Percentiles rank a stretch among this genome's conserved stretches.
Conservation (phyloP, 2,797 vertebrate genomes). For the Remorina albescens region DNA sequence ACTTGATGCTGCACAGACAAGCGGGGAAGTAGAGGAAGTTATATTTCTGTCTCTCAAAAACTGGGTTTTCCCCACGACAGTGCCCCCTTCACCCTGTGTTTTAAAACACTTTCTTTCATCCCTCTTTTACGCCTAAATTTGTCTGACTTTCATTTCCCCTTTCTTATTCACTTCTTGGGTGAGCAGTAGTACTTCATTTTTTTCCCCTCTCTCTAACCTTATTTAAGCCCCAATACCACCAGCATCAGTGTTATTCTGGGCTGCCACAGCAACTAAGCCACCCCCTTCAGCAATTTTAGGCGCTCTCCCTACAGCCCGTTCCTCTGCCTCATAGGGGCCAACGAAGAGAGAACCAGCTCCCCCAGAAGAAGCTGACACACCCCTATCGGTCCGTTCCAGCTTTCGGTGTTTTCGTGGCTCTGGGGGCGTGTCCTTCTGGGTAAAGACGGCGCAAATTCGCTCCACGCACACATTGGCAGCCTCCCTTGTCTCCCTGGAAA, state of each 20-base stretch:
- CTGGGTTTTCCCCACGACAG: slow-evolving; percentile 22
- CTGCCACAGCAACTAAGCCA: slow-evolving; percentile 55
- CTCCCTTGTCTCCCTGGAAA: slow-evolving; percentile 89
- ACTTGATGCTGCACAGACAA: slow-evolving; percentile 38
- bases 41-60: slow-evolving; percentile 30
- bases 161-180: slow-evolving; percentile 28
- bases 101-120: slow-evolving; percentile 18
- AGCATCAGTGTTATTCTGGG: slow-evolving; percentile 73
- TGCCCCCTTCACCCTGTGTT: slow-evolving; percentile 15
- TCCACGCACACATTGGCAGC: slow-evolving; percentile 87
- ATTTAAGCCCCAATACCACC: slow-evolving; percentile 72
- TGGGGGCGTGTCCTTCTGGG: slow-evolving; percentile 62
- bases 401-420: slow-evolving; percentile 86
- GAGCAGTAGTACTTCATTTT: slow-evolving; percentile 29
- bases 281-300: slow-evolving; percentile 57
- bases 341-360: slow-evolving; percentile 57
- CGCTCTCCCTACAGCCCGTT: slow-evolving; percentile 46
- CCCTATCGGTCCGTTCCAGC: slow-evolving; percentile 83
- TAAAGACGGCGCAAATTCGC: slow-evolving; percentile 86
- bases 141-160: slow-evolving; percentile 57
- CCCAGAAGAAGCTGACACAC: slow-evolving; percentile 39
- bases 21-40: slow-evolving; percentile 40
- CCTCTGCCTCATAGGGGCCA: slow-evolving; percentile 50
- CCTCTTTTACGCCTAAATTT: slow-evolving; percentile 43
- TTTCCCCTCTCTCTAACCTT: slow-evolving; percentile 30